These are phyloP conservation scores for Aricia agestis DNA, from an alignment of 1,140 invertebrate genomes.

Conservation along the genomic window DNA sequence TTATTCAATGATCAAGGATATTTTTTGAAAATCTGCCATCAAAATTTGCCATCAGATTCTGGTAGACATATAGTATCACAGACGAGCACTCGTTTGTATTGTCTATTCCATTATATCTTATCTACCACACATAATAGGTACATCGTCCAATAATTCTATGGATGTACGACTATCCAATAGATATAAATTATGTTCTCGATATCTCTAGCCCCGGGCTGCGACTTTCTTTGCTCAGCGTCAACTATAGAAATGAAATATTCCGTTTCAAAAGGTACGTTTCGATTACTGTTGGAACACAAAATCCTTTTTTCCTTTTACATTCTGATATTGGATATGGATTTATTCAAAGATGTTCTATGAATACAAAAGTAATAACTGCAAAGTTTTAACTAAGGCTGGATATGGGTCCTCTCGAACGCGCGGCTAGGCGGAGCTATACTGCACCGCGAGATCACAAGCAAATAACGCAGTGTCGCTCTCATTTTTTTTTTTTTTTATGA, in stretches of 20 bases:
- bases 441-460: too few species aligned
- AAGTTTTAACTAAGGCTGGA: too few species aligned
- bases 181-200: conserved; percentile 6
- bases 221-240: conserved; percentile 2
- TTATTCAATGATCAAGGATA: too few species aligned
- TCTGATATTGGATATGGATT: conserved; percentile 10
- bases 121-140: not conserved
- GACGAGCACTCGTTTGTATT: too few species aligned
- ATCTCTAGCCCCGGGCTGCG: not conserved
- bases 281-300: not conserved
- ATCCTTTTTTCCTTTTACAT: conserved; percentile 9
- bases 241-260: conserved; percentile 14
- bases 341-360: conserved; percentile 3
- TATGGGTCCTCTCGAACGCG: too few species aligned
- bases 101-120: too few species aligned
- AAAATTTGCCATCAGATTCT: too few species aligned
- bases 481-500: too few species aligned
- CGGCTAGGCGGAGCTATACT: too few species aligned
- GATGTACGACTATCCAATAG: not conserved
- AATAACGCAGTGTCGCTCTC: too few species aligned
- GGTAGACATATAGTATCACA: too few species aligned
- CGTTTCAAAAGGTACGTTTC: conserved; percentile 11
- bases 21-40: too few species aligned
- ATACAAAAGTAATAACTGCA: conserved; percentile 3
- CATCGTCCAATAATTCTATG: not conserved